Evolutionary conservation across 2,888 invertebrate species (phyloP).

Genomic region (Euplagia quadripunctaria): DNA sequence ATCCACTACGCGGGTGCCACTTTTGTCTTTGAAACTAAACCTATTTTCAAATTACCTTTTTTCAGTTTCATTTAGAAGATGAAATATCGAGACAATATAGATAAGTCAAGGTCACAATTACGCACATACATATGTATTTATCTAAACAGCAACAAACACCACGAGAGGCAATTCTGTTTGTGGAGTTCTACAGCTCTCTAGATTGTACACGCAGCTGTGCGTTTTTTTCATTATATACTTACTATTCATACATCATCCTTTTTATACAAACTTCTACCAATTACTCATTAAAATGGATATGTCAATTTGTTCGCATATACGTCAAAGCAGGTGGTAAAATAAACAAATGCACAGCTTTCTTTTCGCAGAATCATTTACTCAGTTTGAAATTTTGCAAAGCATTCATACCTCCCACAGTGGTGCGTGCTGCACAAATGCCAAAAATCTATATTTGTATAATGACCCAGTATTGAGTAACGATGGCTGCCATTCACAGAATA

Average conservation of each 20-base stretch:
- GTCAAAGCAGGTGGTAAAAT: conserved; percentile 69
- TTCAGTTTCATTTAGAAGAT: background rate
- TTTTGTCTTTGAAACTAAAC: conserved; percentile 12
- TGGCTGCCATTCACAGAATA: conserved; percentile 71
- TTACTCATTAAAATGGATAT: conserved; percentile 33
- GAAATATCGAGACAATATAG: background rate
- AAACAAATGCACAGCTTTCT: conserved; percentile 78
- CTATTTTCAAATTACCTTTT: background rate
- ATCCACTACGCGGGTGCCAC: conserved; percentile 19
- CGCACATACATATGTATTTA: background rate
- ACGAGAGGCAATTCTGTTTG: conserved; percentile 7
- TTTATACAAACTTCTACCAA: conserved; percentile 10
- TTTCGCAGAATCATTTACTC: conserved; percentile 74
- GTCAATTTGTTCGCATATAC: conserved; percentile 36
- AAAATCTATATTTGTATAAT: conserved; percentile 87
- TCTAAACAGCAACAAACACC: conserved; percentile 2
- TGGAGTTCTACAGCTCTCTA: conserved; percentile 6
- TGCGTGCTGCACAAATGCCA: conserved; percentile 84
- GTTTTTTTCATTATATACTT: conserved; percentile 7
- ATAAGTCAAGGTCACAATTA: conserved; percentile 12
- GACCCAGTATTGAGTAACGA: conserved; percentile 83
- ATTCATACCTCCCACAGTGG: conserved; percentile 81
- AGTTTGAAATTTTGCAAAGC: conserved; percentile 71
- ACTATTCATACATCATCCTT: conserved; percentile 1
- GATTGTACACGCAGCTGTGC: conserved; percentile 6